These are phyloP conservation scores for Zosterops borbonicus DNA, from an alignment of 2,113 vertebrate species.

Conservation along the genomic window DNA sequence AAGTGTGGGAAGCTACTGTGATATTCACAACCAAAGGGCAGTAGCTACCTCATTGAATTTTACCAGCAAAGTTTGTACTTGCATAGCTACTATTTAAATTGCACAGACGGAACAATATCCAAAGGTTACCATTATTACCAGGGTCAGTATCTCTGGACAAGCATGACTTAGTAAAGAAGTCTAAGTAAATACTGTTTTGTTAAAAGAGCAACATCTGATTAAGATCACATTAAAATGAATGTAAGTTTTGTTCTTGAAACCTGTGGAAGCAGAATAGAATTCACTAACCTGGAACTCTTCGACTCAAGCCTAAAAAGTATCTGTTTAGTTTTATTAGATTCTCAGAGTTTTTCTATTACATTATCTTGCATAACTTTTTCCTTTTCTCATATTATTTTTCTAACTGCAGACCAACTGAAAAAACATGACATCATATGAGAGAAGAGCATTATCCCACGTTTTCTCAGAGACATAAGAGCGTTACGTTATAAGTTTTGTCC, in stretches of 20 bases:
- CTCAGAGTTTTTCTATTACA: neutral
- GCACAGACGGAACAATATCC: neutral
- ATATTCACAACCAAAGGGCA: neutral
- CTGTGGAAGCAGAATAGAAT: neutral
- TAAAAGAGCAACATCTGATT: neutral
- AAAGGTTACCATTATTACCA: neutral
- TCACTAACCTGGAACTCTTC: neutral
- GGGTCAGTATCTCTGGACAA: neutral
- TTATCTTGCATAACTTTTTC: neutral
- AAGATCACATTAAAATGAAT: neutral
- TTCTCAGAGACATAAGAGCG: neutral
- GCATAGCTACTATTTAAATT: neutral
- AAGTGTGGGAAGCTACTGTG: neutral
- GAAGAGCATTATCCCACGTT: rapidly evolving
- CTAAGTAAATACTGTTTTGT: neutral
- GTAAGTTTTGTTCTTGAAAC: neutral
- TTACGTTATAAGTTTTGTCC: neutral
- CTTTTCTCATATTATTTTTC: neutral
- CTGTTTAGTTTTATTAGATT: neutral
- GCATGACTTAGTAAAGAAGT: neutral
- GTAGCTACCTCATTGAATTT: neutral
- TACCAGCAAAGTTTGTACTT: neutral
- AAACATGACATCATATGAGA: neutral
- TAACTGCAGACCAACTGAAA: neutral
- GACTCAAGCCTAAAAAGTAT: neutral